Base-by-base conservation (phyloP, 2,888 invertebrate genomes). In the Caenorhabditis afra region DNA sequence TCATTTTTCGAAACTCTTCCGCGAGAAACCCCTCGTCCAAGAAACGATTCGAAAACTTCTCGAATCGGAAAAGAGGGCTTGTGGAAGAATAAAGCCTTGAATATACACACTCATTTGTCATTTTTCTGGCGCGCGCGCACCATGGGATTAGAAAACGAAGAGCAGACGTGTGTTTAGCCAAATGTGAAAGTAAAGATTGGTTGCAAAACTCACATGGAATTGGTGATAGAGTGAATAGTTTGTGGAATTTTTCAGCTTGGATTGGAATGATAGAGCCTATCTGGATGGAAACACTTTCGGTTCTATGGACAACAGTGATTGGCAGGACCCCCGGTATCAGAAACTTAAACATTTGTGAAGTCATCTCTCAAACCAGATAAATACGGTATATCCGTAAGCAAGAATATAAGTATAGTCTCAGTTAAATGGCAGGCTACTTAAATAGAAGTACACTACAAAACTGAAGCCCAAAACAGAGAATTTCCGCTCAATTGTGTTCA, bases 201-300 rank as follows among this genome's bases (percentile, higher is more conserved):
- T 5, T 5, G 29, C 29, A 5, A 29, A 29, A 29, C 29, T 29
- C 7, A 5, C 29, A 7, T 35, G 49, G 39, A 18, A 66, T 47
- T 37, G 66, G 20, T 37, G 7, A 22, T 11, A 49, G 7, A 29
- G 49, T 50, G 49, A 47, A 49, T 29, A 45, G 14, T 18, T 18
- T 5, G 14, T 29, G 29, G 7, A 29, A 29, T 16, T 23, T 85
- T 85, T 47, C 83, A 85, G 85, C 61, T 52, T 83, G 35, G 83
- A 85, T 52, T 85, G 85, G 85, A 77, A 79, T 44, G 85, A 85
- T 35, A 73, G 83, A 22, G 62, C 79, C 20, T 79, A 70, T 45
- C 70, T 85, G 67, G 85, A 85, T 78, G 82, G 82, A 57, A 75
- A 76, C 14, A 71, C 80, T 0, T 81, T 78, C 70, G 79, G 73